phyloP scores from a whole-genome alignment of 2,888 invertebrate species.

The Tholera decimalis region DNA sequence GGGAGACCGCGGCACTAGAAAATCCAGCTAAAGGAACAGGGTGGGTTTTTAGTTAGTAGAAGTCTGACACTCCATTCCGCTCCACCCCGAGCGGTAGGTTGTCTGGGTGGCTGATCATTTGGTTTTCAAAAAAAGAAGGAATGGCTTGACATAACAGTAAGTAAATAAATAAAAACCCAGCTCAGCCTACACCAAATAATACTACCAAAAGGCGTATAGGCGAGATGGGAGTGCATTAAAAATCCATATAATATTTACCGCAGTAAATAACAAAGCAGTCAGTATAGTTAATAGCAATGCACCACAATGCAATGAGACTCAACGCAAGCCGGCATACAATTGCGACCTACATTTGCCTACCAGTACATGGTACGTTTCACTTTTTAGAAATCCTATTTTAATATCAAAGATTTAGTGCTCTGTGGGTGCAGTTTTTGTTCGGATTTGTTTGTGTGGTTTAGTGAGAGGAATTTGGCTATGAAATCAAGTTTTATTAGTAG shows the following conservation, averaged over 20 bases:
- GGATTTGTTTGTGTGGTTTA: background rate
- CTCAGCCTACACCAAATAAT: no score
- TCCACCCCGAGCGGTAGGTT: no score
- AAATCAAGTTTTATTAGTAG: background rate
- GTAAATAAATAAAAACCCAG: no score
- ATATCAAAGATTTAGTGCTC: constrained; percentile 41
- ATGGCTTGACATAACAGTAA: no score
- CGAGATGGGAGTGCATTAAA: constrained; percentile 4
- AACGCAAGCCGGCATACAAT: constrained; percentile 40
- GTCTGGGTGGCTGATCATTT: no score
- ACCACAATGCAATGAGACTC: constrained; percentile 52
- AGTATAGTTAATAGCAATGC: constrained; percentile 49
- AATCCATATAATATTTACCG: constrained; percentile 13
- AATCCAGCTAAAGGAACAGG: no score
- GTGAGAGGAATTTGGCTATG: no score
- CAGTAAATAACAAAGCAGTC: constrained; percentile 36
- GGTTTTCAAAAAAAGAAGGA: no score
- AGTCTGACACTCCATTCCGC: no score
- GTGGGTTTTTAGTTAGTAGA: no score
- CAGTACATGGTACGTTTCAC: constrained; percentile 55
- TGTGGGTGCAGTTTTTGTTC: constrained; percentile 2
- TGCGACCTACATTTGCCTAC: constrained; percentile 62
- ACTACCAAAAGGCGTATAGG: no score
- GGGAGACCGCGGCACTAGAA: no score
- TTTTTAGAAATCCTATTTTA: constrained; percentile 64